phyloP scores from a whole-genome alignment of 2,888 invertebrate genomes.

The Drosophila falleni region DNA sequence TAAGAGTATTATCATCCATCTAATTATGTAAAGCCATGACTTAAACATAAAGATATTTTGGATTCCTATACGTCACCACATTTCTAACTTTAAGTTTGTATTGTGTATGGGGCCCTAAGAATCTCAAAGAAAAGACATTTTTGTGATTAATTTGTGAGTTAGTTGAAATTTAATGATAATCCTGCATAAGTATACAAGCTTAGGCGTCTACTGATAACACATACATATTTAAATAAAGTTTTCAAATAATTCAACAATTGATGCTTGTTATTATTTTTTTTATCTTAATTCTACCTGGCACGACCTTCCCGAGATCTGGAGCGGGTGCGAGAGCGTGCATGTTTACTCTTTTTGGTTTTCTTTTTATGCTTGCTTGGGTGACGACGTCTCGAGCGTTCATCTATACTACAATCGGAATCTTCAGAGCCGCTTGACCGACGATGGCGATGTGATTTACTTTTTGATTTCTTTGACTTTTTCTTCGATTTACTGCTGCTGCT shows the following conservation, averaged over 20 bases:
- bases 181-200: conserved; percentile 60
- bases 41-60: conserved; percentile 36
- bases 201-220: conserved; percentile 57
- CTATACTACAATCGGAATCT: conserved; percentile 30
- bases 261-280: not conserved
- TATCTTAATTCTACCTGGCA: conserved; percentile 32
- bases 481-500: conserved; percentile 65
- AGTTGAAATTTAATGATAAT: conserved; percentile 75
- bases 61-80: conserved; percentile 37
- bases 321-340: conserved; percentile 82
- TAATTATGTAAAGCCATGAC: conserved; percentile 30
- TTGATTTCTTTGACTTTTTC: conserved; percentile 74
- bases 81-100: conserved; percentile 66
- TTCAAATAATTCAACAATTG: conserved; percentile 56
- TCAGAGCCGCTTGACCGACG: conserved; percentile 26
- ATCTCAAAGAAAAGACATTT: conserved; percentile 68
- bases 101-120: conserved; percentile 41
- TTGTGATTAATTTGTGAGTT: conserved; percentile 78
- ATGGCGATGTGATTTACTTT: conserved; percentile 62
- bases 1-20: conserved; percentile 51
- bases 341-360: conserved; percentile 84
- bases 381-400: conserved; percentile 49
- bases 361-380: conserved; percentile 79
- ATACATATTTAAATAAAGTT: conserved; percentile 69
- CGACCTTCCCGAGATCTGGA: conserved; percentile 66